These are phyloP conservation scores for Pogonomyrmex barbatus DNA, from an alignment of 1,140 invertebrate species.

Conservation along the genomic window DNA sequence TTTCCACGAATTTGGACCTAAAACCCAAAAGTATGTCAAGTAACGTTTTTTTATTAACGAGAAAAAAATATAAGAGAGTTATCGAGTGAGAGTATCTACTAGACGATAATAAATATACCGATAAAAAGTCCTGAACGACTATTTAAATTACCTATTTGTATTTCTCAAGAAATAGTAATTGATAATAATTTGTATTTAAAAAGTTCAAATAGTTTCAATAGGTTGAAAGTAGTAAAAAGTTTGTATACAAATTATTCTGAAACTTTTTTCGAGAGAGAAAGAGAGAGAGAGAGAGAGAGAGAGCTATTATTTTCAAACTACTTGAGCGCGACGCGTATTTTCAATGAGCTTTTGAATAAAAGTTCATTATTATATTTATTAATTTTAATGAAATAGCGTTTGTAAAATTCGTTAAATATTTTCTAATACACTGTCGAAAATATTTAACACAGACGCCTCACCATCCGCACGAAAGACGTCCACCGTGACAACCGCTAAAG, in stretches of 20 bases:
- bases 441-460: constrained; percentile 71
- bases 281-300: too few species aligned
- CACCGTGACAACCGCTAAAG: constrained; percentile 93
- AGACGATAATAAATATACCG: not conserved
- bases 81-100: not conserved
- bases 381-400: not conserved
- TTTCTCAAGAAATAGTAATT: not conserved
- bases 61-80: not conserved
- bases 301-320: not conserved
- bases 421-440: not conserved
- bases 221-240: not conserved
- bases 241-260: not conserved
- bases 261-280: not conserved
- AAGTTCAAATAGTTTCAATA: not conserved
- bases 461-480: constrained; percentile 87
- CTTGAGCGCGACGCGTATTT: not conserved
- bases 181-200: not conserved
- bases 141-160: not conserved
- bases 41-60: not conserved
- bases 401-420: not conserved
- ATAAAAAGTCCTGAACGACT: not conserved
- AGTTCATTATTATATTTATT: not conserved
- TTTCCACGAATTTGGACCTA: constrained; percentile 85
- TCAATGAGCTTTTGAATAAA: not conserved
- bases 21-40: not conserved